Base-by-base conservation (phyloP, 1,140 invertebrate genomes). In the Caenorhabditis inopinata region DNA sequence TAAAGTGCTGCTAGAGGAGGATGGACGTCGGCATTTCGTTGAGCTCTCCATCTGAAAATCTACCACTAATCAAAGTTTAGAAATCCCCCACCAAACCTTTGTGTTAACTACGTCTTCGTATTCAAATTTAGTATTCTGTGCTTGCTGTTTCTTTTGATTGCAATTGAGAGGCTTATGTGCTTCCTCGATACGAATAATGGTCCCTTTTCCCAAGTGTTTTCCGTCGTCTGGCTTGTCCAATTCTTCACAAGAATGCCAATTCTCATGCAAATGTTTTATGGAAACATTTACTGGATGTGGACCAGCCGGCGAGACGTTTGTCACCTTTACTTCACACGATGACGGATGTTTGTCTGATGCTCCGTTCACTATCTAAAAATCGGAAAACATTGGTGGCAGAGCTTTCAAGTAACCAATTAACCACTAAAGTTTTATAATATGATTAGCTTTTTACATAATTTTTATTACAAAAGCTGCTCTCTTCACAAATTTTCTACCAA, bases 161-260 rank as follows among this genome's bases (percentile, higher is more conserved):
- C 27, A 68, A 38, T 68, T 68, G 32, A 68, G 38, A 18, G 58
- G 58, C 38, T 68, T 68, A 68, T 68, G 58, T 68, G 58, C 38
- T 16, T 68, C 58, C 38, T 68, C 16, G 4, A 68, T 68, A 38
- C 58, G 58, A 68, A 68, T 68, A 18, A 68, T 18, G 58, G 58
- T 68, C 58, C 58, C 58, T 68, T 68, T 68, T 68, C 58, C 58
- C 58, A 68, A 68, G 58, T 68, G 32, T 68, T 12, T 32, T 68
- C 58, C 58, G 58, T 68, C 32, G 58, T 68, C 58, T 68, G 58
- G 38, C 38, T 42, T 68, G 58, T 68, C 58, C 58, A 68, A 68
- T 9, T 68, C 58, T 68, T 68, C 58, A 68, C 58, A 68, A 12
- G 58, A 68, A 68, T 68, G 58, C 58, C 58, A 68, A 38, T 68